Conservation (phyloP, 2,113 vertebrate genomes). For the Parus major region DNA sequence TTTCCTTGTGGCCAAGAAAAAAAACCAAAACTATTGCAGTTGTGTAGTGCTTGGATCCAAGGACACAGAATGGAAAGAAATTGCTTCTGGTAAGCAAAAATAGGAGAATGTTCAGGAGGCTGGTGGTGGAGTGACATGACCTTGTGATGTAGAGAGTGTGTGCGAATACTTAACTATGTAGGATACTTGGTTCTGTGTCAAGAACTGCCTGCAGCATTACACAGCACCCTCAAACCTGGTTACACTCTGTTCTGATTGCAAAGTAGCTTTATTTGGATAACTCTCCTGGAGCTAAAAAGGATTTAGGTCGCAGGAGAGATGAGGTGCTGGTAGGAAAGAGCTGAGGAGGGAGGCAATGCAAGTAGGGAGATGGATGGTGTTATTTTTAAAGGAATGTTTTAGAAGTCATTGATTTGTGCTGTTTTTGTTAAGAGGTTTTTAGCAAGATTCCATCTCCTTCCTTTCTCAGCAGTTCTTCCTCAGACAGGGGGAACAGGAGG, state of each 20-base stretch:
- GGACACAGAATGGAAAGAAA: neutral
- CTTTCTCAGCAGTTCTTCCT: neutral
- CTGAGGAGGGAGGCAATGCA: neutral
- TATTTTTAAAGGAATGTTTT: neutral
- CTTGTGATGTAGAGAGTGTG: neutral
- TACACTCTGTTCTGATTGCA: neutral
- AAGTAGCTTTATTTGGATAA: conserved; percentile 52
- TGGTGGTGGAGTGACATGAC: neutral
- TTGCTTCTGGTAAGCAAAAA: neutral
- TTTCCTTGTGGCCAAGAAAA: neutral
- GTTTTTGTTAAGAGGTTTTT: neutral
- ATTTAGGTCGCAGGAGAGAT: conserved; percentile 14
- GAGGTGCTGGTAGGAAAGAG: neutral
- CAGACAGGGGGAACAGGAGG: neutral
- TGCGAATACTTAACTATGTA: neutral
- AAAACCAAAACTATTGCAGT: neutral
- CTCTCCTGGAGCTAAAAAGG: conserved; percentile 10
- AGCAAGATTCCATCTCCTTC: neutral
- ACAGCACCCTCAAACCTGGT: neutral
- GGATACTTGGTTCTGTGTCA: neutral
- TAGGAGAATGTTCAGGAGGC: neutral
- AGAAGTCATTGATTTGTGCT: neutral
- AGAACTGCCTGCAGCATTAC: conserved; percentile 26
- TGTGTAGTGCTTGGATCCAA: neutral
- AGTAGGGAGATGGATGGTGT: neutral